Evolutionary conservation across 1,140 invertebrate genomes (phyloP).

Genomic region (Schlechtendalia chinensis): DNA sequence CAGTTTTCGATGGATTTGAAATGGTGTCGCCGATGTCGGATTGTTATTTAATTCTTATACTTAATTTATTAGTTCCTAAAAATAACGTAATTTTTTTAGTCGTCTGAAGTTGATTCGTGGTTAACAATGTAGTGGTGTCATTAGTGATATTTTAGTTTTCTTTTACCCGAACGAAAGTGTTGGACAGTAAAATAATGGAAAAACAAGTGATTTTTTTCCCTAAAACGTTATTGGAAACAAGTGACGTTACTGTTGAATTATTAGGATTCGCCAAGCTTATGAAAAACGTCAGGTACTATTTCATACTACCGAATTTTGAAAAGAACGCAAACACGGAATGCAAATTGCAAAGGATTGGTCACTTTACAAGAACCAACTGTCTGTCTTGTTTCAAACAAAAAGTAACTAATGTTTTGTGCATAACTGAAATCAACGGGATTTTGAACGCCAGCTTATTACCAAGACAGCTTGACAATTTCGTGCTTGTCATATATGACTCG

Average conservation of each 20-base stretch:
- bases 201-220: slow-evolving; percentile 39
- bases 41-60: too few relatives aligned
- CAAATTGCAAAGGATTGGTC: slow-evolving; percentile 5
- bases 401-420: not conserved
- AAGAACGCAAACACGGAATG: not conserved
- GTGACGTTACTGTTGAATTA: not conserved
- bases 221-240: not conserved
- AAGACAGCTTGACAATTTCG: slow-evolving; percentile 5
- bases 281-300: slow-evolving; percentile 18
- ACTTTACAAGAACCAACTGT: slow-evolving; percentile 20
- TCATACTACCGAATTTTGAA: slow-evolving; percentile 2
- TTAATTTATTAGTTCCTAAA: too few relatives aligned
- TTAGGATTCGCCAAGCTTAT: slow-evolving; percentile 1
- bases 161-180: too few relatives aligned
- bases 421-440: slow-evolving; percentile 33
- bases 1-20: too few relatives aligned
- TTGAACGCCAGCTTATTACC: not conserved
- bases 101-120: too few relatives aligned
- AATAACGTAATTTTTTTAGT: too few relatives aligned
- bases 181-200: not conserved
- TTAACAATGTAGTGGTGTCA: too few relatives aligned
- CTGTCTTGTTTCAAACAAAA: not conserved
- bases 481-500: slow-evolving; percentile 20
- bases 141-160: not conserved
- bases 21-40: too few relatives aligned